Conservation (phyloP, 2,113 vertebrate genomes). For the Vombatus ursinus region DNA sequence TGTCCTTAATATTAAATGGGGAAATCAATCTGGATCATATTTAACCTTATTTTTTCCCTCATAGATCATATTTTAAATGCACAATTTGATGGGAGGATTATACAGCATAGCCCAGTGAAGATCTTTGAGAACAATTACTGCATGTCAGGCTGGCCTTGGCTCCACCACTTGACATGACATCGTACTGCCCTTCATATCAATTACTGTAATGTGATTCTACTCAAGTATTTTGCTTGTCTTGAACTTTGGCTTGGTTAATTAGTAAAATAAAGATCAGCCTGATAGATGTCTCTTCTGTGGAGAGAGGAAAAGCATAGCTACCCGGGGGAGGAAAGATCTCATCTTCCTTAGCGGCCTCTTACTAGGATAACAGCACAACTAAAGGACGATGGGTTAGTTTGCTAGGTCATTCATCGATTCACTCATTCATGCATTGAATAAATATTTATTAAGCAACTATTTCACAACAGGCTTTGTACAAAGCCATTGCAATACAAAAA, state of each 20-base stretch:
- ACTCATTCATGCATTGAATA: neutral
- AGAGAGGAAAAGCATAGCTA: neutral
- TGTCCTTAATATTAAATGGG: neutral
- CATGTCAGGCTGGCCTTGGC: neutral
- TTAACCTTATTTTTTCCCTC: neutral
- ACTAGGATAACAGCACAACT: neutral
- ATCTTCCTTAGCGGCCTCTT: neutral
- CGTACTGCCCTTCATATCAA: neutral
- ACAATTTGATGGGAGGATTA: neutral
- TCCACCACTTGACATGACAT: neutral
- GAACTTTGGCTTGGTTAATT: slow-evolving; percentile 19
- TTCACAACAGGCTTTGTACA: neutral
- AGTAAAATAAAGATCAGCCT: slow-evolving; percentile 15
- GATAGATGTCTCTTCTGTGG: neutral
- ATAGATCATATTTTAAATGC: slow-evolving; percentile 1
- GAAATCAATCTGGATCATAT: slow-evolving; percentile 33
- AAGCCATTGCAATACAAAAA: neutral
- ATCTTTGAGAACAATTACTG: neutral
- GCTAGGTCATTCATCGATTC: neutral
- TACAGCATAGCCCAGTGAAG: neutral
- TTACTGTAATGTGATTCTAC: slow-evolving; percentile 1
- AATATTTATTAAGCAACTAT: neutral
- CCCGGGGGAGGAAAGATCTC: neutral
- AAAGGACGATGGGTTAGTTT: neutral
- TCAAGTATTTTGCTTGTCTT: slow-evolving; percentile 19